Percentiles rank a stretch among this genome's conserved stretches.
These are phyloP conservation scores for Lophius americanus DNA, from an alignment of 2,797 vertebrate species.

Conservation along the genomic window DNA sequence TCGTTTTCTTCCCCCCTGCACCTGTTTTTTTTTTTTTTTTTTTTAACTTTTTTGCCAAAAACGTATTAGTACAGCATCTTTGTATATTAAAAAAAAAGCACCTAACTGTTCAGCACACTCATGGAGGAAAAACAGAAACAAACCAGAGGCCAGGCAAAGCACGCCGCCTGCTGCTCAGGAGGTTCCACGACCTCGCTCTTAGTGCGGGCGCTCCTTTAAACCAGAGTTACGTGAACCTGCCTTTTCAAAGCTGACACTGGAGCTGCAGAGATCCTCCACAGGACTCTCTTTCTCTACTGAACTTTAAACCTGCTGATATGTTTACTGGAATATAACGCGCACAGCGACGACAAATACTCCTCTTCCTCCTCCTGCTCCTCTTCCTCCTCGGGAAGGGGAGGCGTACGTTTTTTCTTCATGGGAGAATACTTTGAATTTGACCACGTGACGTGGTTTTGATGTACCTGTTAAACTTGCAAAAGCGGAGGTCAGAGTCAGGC, in stretches of 20 bases:
- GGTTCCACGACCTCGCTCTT: conserved; percentile 57
- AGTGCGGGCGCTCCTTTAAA: conserved; percentile 64
- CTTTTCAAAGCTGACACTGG: conserved; percentile 59
- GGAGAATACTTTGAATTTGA: conserved; percentile 73
- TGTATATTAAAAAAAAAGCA: conserved; percentile 75
- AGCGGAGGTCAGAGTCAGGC: conserved; percentile 22
- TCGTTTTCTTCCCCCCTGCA: neutral
- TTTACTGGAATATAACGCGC: conserved; percentile 28
- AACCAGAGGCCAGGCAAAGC: conserved; percentile 27
- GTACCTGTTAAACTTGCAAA: conserved; percentile 73
- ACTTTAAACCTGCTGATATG: conserved; percentile 69
- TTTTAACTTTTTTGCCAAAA: conserved; percentile 68
- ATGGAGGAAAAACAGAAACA: too few species aligned
- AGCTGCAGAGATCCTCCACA: conserved; percentile 47
- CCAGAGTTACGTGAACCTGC: conserved; percentile 61
- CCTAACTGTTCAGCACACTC: conserved; percentile 74
- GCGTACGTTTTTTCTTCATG: conserved; percentile 62
- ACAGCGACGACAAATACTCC: conserved; percentile 67
- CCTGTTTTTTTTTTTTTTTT: conserved; percentile 16
- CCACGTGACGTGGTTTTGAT: conserved; percentile 74
- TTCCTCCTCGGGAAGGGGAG: conserved; percentile 2
- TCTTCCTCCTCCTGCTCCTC: conserved; percentile 39
- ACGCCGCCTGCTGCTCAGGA: conserved; percentile 58
- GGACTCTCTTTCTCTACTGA: conserved; percentile 54
- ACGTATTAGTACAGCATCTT: conserved; percentile 72